Evolutionary conservation across 2,888 invertebrate species (phyloP).

Genomic region (Athalia cordata): DNA sequence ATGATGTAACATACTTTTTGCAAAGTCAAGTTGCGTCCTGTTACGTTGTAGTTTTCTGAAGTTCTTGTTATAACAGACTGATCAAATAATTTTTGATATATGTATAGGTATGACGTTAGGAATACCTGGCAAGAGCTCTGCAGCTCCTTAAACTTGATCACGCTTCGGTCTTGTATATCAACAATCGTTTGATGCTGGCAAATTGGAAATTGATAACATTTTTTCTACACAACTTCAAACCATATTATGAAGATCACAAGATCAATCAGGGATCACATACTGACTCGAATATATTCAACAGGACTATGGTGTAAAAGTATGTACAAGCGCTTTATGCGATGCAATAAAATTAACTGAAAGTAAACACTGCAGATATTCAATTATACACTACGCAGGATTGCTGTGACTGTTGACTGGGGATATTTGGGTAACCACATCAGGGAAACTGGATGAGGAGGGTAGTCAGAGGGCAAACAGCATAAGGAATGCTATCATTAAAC

Average conservation of each 20-base stretch:
- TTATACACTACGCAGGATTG: constrained; percentile 7
- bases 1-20: too few relatives aligned
- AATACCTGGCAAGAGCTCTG: constrained; percentile 1
- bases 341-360: background rate
- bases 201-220: background rate
- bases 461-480: constrained; percentile 90
- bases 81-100: too few relatives aligned
- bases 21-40: too few relatives aligned
- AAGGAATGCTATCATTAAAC: constrained; percentile 98
- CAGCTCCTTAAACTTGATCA: background rate
- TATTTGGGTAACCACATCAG: background rate
- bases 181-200: background rate
- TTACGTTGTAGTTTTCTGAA: too few relatives aligned
- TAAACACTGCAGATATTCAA: constrained; percentile 9
- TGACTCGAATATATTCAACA: background rate
- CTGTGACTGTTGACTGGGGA: background rate
- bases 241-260: background rate
- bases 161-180: constrained; percentile 17
- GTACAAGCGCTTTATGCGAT: constrained; percentile 1
- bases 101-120: background rate
- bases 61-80: too few relatives aligned
- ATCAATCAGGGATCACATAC: background rate
- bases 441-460: constrained; percentile 48
- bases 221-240: background rate
- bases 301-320: constrained; percentile 1